Percentiles rank a stretch among this genome's conserved stretches.
Conservation (phyloP, 2,888 invertebrate species). For the Nomada flava region DNA sequence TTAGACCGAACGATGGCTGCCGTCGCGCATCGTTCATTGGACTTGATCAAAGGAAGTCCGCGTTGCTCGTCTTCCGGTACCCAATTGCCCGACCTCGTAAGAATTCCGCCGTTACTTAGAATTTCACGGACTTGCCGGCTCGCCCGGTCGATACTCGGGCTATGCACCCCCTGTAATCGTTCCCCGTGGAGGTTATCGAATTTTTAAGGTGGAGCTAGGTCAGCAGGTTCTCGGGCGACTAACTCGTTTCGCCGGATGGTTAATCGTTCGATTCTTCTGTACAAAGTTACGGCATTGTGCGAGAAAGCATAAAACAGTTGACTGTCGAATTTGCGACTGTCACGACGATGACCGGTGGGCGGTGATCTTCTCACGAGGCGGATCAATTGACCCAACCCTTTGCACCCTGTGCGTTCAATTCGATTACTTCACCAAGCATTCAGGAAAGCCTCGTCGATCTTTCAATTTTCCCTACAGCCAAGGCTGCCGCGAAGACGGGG, state of each 20-base stretch:
- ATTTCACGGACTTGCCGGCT: background rate
- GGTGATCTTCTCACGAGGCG: too few relatives aligned
- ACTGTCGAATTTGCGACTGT: background rate
- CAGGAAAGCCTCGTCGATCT: too few relatives aligned
- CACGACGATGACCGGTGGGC: too few relatives aligned
- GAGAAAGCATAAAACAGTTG: too few relatives aligned
- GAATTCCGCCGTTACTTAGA: background rate
- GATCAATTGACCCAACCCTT: too few relatives aligned
- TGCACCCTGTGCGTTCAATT: too few relatives aligned
- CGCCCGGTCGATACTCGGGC: background rate
- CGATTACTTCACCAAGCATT: too few relatives aligned
- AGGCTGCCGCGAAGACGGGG: too few relatives aligned
- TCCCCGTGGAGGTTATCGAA: conserved; percentile 2
- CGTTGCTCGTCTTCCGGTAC: conserved; percentile 49
- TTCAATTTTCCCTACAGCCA: too few relatives aligned
- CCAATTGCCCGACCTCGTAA: background rate
- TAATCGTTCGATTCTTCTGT: background rate
- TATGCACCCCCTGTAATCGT: background rate
- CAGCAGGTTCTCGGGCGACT: conserved; percentile 11
- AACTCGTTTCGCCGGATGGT: background rate
- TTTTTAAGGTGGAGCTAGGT: conserved; percentile 12
- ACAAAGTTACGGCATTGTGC: background rate
- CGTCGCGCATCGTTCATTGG: conserved; percentile 5
- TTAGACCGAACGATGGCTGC: conserved; percentile 64
- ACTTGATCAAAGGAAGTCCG: conserved; percentile 38